Conservation (phyloP, 1,140 invertebrate species). For the Chironomus striatipennis region DNA sequence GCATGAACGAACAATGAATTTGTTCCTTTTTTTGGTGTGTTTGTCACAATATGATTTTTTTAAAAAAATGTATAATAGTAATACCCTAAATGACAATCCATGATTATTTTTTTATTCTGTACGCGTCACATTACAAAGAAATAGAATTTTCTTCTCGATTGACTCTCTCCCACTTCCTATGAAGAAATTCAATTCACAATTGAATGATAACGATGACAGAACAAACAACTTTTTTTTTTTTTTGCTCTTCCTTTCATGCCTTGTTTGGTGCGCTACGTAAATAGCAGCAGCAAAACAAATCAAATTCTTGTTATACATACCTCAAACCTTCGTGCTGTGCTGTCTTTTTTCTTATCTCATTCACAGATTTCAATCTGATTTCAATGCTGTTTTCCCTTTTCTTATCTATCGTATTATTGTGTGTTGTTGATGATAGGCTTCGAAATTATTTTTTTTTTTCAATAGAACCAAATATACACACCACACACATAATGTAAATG, state of each 20-base stretch:
- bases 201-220: conserved; percentile 4
- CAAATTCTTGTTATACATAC: neutral
- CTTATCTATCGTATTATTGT: neutral
- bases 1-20: neutral
- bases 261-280: neutral
- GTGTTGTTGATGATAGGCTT: neutral
- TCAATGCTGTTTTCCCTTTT: neutral
- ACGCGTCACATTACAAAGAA: neutral
- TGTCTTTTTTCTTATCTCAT: neutral
- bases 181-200: neutral
- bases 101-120: neutral
- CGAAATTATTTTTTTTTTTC: neutral
- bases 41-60: neutral
- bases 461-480: too few relatives aligned
- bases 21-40: neutral
- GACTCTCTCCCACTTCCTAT: neutral
- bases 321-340: too few relatives aligned
- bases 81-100: neutral
- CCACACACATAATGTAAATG: neutral
- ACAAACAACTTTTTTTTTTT: neutral
- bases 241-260: too few relatives aligned
- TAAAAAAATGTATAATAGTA: too few relatives aligned
- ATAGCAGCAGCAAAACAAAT: neutral
- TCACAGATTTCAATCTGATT: neutral
- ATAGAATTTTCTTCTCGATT: neutral